These are phyloP conservation scores for Oceanodroma tethys DNA, from an alignment of 2,113 vertebrate species.

Conservation along the genomic window DNA sequence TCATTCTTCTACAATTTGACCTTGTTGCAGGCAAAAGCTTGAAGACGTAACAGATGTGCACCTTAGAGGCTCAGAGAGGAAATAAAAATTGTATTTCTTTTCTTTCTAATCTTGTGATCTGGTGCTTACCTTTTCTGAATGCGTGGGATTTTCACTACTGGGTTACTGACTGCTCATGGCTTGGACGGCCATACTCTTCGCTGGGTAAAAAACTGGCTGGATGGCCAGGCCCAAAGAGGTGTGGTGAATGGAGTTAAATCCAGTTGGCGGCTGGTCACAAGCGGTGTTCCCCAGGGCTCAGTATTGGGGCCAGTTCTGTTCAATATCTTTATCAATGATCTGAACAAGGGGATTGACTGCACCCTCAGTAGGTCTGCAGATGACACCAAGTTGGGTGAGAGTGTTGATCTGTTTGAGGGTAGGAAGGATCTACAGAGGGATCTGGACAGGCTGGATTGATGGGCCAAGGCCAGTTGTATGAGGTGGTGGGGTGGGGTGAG, in stretches of 20 bases:
- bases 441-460: not conserved
- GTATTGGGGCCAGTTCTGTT: too few species aligned
- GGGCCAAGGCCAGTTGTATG: not conserved
- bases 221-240: not conserved
- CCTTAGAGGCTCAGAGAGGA: not conserved
- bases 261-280: too few species aligned
- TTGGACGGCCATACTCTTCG: not conserved
- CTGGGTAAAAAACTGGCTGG: not conserved
- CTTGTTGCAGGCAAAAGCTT: not conserved
- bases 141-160: accelerated
- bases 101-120: not conserved
- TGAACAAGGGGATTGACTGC: too few species aligned
- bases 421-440: too few species aligned
- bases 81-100: not conserved
- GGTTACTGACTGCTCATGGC: not conserved
- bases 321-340: too few species aligned
- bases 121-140: not conserved
- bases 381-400: too few species aligned
- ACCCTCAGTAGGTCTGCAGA: too few species aligned
- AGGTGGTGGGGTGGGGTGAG: too few species aligned
- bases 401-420: too few species aligned
- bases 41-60: accelerated
- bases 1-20: not conserved
- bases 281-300: too few species aligned
- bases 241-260: too few species aligned